phyloP scores from a whole-genome alignment of 2,113 vertebrate species.

The Nymphicus hollandicus region DNA sequence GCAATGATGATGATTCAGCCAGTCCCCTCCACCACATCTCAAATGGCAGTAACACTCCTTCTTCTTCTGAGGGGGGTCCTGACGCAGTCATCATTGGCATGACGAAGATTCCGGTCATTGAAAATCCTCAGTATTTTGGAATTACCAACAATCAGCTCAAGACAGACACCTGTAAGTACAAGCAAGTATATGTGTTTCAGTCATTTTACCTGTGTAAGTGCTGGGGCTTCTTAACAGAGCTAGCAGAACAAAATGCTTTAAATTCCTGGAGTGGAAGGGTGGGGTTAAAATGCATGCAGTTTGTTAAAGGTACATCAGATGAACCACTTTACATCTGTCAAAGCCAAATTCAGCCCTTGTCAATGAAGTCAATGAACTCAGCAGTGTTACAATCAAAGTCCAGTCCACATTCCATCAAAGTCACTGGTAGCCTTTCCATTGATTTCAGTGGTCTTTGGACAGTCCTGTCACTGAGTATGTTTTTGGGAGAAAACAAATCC shows the following conservation, averaged over 20 bases:
- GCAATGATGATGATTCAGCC: slow-evolving; percentile 92
- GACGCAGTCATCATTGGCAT: slow-evolving; percentile 95
- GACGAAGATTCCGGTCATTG: slow-evolving; percentile 96
- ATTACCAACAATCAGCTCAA: slow-evolving; percentile 93
- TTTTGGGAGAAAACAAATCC: slow-evolving; percentile 15
- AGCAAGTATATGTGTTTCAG: slow-evolving; percentile 8
- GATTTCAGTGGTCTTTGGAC: slow-evolving; percentile 63
- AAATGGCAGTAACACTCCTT: slow-evolving; percentile 93
- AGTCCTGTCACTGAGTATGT: neutral
- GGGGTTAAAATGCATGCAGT: neutral
- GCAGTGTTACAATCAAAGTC: neutral
- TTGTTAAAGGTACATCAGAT: neutral
- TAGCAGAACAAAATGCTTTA: neutral
- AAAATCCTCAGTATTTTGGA: slow-evolving; percentile 97
- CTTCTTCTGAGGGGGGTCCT: slow-evolving; percentile 91
- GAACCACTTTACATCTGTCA: slow-evolving; percentile 27
- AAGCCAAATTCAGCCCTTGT: slow-evolving; percentile 26
- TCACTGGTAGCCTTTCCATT: slow-evolving; percentile 38
- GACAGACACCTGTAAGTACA: slow-evolving; percentile 93
- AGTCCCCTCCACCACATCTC: slow-evolving; percentile 96
- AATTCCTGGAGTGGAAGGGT: neutral
- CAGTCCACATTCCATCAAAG: neutral
- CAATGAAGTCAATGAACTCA: neutral
- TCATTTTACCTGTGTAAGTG: neutral
- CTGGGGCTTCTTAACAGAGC: slow-evolving; percentile 9